Evolutionary conservation across 2,888 invertebrate genomes (phyloP), one percentile per base, ranked within the genome.

Genomic region (Luffia ferchaultella): DNA sequence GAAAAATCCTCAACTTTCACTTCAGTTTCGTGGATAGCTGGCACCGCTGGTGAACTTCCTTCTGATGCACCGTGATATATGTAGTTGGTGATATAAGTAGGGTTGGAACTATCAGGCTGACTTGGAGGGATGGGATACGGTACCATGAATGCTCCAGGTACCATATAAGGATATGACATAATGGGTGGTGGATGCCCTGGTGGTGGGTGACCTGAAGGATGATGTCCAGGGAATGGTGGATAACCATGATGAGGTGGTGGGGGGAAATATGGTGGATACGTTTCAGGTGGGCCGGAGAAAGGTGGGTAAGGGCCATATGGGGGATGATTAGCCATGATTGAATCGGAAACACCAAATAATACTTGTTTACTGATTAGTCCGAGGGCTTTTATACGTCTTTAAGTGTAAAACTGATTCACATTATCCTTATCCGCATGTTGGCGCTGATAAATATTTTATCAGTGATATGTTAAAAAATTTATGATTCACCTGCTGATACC

Each of bases 11-110:
- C 78, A 0, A 77, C 62, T 47, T 70, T 63, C 0, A 75, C 12
- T 15, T 43, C 42, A 45, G 17, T 9, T n/a, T 45, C 42, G 1
- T 20, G 19, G 3, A 41, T 20, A 1, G 20, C 44, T 16, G n/a
- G 47, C 16, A 12, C 45, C 12, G 42, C 18, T 2, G 20, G 16
- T 19, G 45, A 20, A 61, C 0, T 16, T 2, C 20, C 17, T 16
- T 20, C 20, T n/a, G 59, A 56, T 20, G 76, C 74, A 18, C 78
- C 79, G 18, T 80, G 77, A 57, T 82, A 82, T 47, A 77, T 76
- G 52, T 80, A 76, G 59, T 83, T 82, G 18, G 82, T 83, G 7
- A 82, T 70, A 53, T 79, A 83, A 0, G 82, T 82, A 0, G 75
- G 60, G 54, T 54, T 55, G 0, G 63, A 53, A 2, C 54, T 20